These are phyloP conservation scores for Andinoacara biseriatus DNA, from an alignment of 2,113 vertebrate genomes.

Conservation along the genomic window DNA sequence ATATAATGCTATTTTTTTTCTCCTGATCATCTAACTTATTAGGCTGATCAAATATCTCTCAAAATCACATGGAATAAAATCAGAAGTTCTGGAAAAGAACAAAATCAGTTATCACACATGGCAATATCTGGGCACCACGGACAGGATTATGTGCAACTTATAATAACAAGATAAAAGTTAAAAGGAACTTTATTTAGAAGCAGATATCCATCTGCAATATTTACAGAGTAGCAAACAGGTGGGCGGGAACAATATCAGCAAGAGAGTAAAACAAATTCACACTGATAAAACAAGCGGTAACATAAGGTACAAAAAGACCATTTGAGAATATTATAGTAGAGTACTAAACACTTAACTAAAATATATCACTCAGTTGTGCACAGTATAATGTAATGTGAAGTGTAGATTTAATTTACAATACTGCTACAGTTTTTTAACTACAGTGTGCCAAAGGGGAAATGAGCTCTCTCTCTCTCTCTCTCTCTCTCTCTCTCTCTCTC, in stretches of 20 bases:
- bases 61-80: not conserved
- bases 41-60: constrained; percentile 19
- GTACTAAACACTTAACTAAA: not conserved
- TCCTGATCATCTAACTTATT: constrained; percentile 32
- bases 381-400: not conserved
- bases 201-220: constrained; percentile 17
- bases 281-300: not conserved
- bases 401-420: not conserved
- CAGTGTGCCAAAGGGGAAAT: not conserved
- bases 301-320: not conserved
- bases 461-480: not conserved
- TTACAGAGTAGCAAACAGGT: constrained; percentile 11
- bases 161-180: not conserved
- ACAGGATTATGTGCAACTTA: not conserved
- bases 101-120: not conserved
- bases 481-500: not conserved
- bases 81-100: not conserved
- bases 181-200: constrained; percentile 28
- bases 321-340: not conserved
- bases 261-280: not conserved
- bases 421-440: not conserved
- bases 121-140: not conserved
- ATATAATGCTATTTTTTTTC: constrained; percentile 46
- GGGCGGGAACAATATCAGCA: not conserved
- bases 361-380: not conserved